phyloP scores from a whole-genome alignment of 2,888 invertebrate genomes.

The Agriotes lineatus region DNA sequence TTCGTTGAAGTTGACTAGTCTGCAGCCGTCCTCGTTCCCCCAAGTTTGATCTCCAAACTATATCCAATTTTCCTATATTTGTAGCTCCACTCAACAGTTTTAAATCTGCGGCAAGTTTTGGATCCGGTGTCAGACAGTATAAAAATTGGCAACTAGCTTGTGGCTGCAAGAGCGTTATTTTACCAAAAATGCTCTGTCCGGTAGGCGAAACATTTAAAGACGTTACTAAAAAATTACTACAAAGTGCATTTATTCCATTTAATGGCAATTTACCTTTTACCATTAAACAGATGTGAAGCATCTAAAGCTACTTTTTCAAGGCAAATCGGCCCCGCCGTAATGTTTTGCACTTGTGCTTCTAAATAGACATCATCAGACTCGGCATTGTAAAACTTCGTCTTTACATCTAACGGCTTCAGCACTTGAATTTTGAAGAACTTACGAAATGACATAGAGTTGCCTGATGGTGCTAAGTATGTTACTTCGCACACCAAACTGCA shows the following conservation, averaged over 20 bases:
- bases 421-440: constrained; percentile 99
- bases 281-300: constrained; percentile 89
- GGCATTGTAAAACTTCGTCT: constrained; percentile 98
- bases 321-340: constrained; percentile 92
- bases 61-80: constrained; percentile 96
- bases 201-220: constrained; percentile 77
- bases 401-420: constrained; percentile 96
- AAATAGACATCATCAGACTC: constrained; percentile 83
- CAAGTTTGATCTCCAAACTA: constrained; percentile 97
- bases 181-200: constrained; percentile 82
- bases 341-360: constrained; percentile 88
- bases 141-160: constrained; percentile 95
- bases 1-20: constrained; percentile 93
- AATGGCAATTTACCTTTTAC: constrained; percentile 62
- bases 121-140: constrained; percentile 89
- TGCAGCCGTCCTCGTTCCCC: constrained; percentile 97
- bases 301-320: constrained; percentile 95
- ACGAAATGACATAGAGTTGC: constrained; percentile 86
- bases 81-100: constrained; percentile 85
- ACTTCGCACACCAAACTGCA: constrained; percentile 95
- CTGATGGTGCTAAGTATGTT: constrained; percentile 83
- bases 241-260: background rate
- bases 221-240: constrained; percentile 68
- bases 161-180: constrained; percentile 85
- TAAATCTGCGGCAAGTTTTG: constrained; percentile 80